phyloP scores from a whole-genome alignment of 2,113 vertebrate genomes.

The Hemibates koningsi region DNA sequence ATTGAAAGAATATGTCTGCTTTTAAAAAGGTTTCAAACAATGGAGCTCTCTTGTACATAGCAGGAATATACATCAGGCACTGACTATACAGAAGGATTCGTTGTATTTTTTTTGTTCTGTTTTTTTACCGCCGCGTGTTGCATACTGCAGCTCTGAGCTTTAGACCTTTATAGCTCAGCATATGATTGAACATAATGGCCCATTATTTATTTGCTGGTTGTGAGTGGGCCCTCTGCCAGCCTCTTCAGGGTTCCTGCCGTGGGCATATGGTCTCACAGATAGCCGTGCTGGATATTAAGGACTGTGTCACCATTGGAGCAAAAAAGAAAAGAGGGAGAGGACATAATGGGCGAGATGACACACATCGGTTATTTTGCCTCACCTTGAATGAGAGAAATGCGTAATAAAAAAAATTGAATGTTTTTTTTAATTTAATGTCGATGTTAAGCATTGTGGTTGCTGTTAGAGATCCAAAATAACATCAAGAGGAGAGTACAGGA shows the following conservation, averaged over 20 bases:
- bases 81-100: background rate
- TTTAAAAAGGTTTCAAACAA: background rate
- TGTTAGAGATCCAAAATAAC: background rate
- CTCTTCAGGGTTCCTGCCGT: constrained; percentile 53
- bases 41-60: background rate
- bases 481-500: background rate
- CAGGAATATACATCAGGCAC: background rate
- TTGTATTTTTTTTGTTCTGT: background rate
- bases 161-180: constrained; percentile 48
- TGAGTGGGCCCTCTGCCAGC: constrained; percentile 57
- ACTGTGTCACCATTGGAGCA: constrained; percentile 31
- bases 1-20: background rate
- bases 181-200: constrained; percentile 68
- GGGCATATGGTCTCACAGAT: constrained; percentile 65
- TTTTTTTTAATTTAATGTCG: background rate
- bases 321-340: background rate
- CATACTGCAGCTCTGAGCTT: constrained; percentile 22
- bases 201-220: constrained; percentile 65
- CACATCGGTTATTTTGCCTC: constrained; percentile 18
- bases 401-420: background rate
- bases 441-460: background rate
- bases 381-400: constrained; percentile 10
- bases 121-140: background rate
- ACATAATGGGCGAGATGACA: background rate
- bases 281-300: constrained; percentile 50